phyloP scores from a whole-genome alignment of 2,113 vertebrate genomes.

The Phaethornis superciliosus region DNA sequence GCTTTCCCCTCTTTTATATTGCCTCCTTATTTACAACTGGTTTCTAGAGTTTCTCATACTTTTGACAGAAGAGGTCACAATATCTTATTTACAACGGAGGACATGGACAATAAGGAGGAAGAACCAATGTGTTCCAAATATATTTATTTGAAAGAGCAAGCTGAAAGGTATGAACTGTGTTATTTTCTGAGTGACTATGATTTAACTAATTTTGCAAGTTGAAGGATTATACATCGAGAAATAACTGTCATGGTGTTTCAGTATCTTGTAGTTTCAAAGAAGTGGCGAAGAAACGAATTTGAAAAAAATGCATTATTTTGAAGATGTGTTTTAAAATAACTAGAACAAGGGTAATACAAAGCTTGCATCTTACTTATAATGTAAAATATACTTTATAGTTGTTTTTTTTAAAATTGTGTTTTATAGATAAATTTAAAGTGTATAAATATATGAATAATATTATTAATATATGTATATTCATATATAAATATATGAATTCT shows the following conservation, averaged over 20 bases:
- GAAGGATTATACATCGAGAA: background rate
- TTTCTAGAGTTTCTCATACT: slow-evolving; percentile 72
- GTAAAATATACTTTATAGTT: background rate
- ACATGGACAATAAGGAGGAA: slow-evolving; percentile 15
- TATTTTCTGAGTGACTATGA: background rate
- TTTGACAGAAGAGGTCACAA: slow-evolving; percentile 45
- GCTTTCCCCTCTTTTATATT: slow-evolving; percentile 56
- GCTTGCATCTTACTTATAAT: background rate
- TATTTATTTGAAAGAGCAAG: background rate
- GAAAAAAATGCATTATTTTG: background rate
- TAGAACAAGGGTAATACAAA: background rate
- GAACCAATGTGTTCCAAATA: background rate
- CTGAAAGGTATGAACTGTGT: slow-evolving; percentile 23
- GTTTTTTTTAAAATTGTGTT: background rate
- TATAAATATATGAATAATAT: background rate
- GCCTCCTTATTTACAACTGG: slow-evolving; percentile 66
- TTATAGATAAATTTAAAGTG: background rate
- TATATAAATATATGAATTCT: background rate
- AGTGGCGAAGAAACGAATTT: background rate
- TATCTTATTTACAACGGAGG: background rate
- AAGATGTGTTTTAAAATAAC: background rate
- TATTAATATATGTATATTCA: too few relatives aligned
- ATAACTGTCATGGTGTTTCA: background rate
- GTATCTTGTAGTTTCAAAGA: background rate
- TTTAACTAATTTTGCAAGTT: background rate